Conservation (phyloP, 1,140 invertebrate genomes). For the Globodera rostochiensis region DNA sequence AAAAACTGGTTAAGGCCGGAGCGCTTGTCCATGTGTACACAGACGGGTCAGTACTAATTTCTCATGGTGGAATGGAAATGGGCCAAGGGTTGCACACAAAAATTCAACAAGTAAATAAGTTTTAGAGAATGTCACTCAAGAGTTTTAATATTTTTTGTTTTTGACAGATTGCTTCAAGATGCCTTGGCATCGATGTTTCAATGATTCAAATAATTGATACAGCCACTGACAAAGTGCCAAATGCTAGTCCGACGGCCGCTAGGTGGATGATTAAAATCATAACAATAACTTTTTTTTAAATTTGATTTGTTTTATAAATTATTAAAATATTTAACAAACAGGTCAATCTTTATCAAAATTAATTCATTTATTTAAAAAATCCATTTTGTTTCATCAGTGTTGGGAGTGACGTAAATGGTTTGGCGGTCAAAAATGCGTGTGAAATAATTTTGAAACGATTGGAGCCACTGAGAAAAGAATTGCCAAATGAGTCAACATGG, state of each 20-base stretch:
- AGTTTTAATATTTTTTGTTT: slow-evolving; percentile 60
- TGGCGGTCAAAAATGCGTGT: slow-evolving; percentile 88
- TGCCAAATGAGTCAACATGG: slow-evolving; percentile 79
- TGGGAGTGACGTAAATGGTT: slow-evolving; percentile 89
- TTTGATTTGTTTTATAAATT: background rate
- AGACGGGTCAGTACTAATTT: slow-evolving; percentile 88
- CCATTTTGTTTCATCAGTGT: slow-evolving; percentile 70
- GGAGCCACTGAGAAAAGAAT: slow-evolving; percentile 76
- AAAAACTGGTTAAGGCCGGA: slow-evolving; percentile 69
- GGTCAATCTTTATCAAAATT: no score
- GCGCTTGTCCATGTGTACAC: slow-evolving; percentile 84
- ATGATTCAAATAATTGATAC: slow-evolving; percentile 86
- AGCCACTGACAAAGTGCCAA: slow-evolving; percentile 88
- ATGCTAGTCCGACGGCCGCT: slow-evolving; percentile 87
- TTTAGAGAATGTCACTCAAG: background rate
- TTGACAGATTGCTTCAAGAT: slow-evolving; percentile 78
- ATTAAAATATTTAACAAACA: no score
- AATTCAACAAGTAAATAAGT: slow-evolving; percentile 78
- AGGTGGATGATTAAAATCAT: background rate
- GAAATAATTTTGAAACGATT: slow-evolving; percentile 77
- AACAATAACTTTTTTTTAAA: background rate
- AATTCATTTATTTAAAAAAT: background rate
- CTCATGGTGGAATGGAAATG: slow-evolving; percentile 90
- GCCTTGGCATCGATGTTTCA: slow-evolving; percentile 75
- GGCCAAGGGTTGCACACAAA: slow-evolving; percentile 93